These are phyloP conservation scores for Diuraphis noxia DNA, from an alignment of 1,140 invertebrate species.

Conservation along the genomic window DNA sequence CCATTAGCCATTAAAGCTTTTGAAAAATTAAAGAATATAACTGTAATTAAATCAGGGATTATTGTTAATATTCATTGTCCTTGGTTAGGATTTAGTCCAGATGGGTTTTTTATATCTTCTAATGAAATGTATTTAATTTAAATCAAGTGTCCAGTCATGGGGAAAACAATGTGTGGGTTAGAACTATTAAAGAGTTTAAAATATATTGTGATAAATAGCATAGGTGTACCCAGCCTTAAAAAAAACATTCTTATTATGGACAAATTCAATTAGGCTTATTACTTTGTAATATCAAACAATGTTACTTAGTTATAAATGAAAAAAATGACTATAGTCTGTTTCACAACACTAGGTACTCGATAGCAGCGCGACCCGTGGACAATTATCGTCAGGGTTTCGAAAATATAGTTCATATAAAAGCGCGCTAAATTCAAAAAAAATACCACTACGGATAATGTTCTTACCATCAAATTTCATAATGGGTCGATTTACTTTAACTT, in stretches of 20 bases:
- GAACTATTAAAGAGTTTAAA: too few relatives aligned
- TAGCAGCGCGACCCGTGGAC: too few relatives aligned
- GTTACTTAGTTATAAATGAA: neutral
- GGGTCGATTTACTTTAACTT: too few relatives aligned
- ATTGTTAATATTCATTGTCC: slow-evolving; percentile 4
- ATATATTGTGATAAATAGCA: too few relatives aligned
- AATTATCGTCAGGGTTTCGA: too few relatives aligned
- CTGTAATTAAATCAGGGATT: neutral
- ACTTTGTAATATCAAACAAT: neutral
- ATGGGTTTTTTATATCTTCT: neutral
- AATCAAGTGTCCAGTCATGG: neutral
- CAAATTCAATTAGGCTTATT: slow-evolving; percentile 25
- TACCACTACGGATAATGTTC: too few relatives aligned
- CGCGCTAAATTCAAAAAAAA: too few relatives aligned
- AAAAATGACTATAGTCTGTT: too few relatives aligned
- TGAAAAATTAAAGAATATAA: neutral
- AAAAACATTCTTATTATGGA: neutral
- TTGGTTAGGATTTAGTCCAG: slow-evolving; percentile 7
- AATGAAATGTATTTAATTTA: neutral
- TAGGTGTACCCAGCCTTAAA: too few relatives aligned
- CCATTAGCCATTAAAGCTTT: neutral
- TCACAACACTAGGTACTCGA: too few relatives aligned
- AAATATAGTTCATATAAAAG: too few relatives aligned
- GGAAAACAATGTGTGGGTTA: neutral
- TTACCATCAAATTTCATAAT: too few relatives aligned